A percentile compares a stretch with the other conserved stretches of the same genome.
phyloP scores from a whole-genome alignment of 2,888 invertebrate genomes.

The Caprella mutica region DNA sequence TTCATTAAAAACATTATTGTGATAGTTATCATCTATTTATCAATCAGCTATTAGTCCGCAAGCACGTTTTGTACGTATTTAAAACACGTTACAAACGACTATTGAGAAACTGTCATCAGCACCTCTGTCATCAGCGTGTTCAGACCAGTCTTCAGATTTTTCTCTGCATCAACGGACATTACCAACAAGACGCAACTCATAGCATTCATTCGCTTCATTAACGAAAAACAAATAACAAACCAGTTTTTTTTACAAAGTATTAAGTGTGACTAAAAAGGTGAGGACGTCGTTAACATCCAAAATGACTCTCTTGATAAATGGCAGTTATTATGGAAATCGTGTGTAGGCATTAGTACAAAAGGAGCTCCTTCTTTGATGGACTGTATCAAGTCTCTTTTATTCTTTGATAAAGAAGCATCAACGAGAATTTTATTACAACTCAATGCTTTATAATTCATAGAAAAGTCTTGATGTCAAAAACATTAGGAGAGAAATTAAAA shows the following conservation, averaged over 20 bases:
- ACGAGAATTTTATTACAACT: not conserved
- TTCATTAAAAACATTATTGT: too few species aligned
- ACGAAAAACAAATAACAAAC: too few species aligned
- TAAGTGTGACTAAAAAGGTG: not conserved
- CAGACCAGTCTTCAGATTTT: too few species aligned
- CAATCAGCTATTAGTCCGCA: too few species aligned
- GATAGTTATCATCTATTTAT: too few species aligned
- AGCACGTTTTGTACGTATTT: too few species aligned
- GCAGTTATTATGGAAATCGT: constrained; percentile 4
- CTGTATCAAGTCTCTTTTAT: not conserved
- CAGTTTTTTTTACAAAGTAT: not conserved
- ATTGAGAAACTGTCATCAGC: too few species aligned
- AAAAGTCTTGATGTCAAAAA: not conserved
- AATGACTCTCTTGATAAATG: not conserved
- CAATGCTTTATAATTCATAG: not conserved
- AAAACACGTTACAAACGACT: too few species aligned
- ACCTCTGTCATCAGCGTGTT: too few species aligned
- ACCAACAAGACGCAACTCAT: too few species aligned
- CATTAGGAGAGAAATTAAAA: not conserved
- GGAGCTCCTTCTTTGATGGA: not conserved
- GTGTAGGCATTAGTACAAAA: not conserved
- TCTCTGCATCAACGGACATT: too few species aligned
- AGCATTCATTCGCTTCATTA: too few species aligned
- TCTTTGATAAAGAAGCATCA: not conserved
- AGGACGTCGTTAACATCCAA: not conserved